These are phyloP conservation scores for Spodoptera litura DNA, from an alignment of 1,140 invertebrate genomes.

Conservation along the genomic window DNA sequence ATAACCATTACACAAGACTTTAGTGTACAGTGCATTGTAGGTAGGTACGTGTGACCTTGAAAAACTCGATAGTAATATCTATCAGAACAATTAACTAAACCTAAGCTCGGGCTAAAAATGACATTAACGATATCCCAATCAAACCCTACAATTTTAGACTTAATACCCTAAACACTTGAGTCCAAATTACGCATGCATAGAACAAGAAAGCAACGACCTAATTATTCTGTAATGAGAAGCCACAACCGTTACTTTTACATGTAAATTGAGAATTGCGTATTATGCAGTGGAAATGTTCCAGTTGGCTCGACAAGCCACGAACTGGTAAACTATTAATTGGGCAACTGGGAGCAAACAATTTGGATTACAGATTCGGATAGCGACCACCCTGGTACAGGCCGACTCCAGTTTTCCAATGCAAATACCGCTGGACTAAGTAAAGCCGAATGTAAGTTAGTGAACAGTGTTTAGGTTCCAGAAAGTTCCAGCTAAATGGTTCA, in stretches of 20 bases:
- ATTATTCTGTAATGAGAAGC: not conserved
- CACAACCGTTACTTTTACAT: slow-evolving; percentile 20
- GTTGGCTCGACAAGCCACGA: slow-evolving; percentile 27
- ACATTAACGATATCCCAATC: too few species aligned
- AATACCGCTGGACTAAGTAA: slow-evolving; percentile 19
- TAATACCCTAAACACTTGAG: too few species aligned
- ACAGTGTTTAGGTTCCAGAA: not conserved
- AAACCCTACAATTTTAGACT: too few species aligned
- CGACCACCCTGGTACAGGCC: slow-evolving; percentile 1
- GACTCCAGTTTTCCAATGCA: slow-evolving; percentile 37
- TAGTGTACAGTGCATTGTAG: too few species aligned
- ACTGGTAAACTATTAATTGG: slow-evolving; percentile 42
- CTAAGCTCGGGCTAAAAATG: too few species aligned
- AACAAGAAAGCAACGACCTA: too few species aligned
- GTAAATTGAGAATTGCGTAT: slow-evolving; percentile 15
- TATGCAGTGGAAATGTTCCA: slow-evolving; percentile 32
- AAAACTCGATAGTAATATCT: too few species aligned
- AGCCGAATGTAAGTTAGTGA: slow-evolving; percentile 5
- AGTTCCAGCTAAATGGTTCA: slow-evolving; percentile 2
- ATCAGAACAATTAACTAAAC: too few species aligned
- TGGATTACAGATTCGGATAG: slow-evolving; percentile 38
- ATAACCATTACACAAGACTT: too few species aligned
- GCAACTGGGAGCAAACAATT: slow-evolving; percentile 38
- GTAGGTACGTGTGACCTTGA: too few species aligned
- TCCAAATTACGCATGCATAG: too few species aligned